These are phyloP conservation scores for Lomographa bimaculata DNA, from an alignment of 2,888 invertebrate species.

Conservation along the genomic window DNA sequence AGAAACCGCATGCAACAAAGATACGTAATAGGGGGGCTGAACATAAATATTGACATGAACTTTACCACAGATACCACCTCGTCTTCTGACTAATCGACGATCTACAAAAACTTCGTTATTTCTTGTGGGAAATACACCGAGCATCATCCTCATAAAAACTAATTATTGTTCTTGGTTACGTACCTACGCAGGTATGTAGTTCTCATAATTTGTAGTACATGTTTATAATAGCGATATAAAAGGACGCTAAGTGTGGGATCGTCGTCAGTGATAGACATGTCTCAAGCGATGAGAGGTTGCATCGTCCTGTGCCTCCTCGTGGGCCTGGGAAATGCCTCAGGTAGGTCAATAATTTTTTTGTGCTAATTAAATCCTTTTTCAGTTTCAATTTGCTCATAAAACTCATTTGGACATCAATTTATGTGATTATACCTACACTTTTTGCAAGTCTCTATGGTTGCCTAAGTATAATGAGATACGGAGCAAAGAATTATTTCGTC, in stretches of 20 bases:
- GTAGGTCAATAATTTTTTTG: slow-evolving; percentile 35
- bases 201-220: slow-evolving; percentile 54
- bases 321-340: slow-evolving; percentile 46
- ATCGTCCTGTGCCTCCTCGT: slow-evolving; percentile 45
- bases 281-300: slow-evolving; percentile 47
- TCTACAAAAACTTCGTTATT: slow-evolving; percentile 35
- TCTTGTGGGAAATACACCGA: slow-evolving; percentile 30
- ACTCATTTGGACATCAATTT: neutral
- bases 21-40: too few species aligned
- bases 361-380: slow-evolving; percentile 2
- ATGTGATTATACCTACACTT: neutral
- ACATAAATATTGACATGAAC: too few species aligned
- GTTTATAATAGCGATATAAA: slow-evolving; percentile 65
- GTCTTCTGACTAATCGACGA: slow-evolving; percentile 39
- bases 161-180: slow-evolving; percentile 56
- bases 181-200: slow-evolving; percentile 42
- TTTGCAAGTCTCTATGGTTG: neutral
- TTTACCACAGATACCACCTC: slow-evolving; percentile 19
- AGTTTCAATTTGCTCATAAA: slow-evolving; percentile 4
- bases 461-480: neutral
- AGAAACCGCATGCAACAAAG: too few species aligned
- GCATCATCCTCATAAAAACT: slow-evolving; percentile 33
- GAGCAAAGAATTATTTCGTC: slow-evolving; percentile 1
- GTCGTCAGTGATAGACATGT: slow-evolving; percentile 59
- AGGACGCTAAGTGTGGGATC: slow-evolving; percentile 50